Conservation (phyloP, 2,113 vertebrate genomes). For the Eclectus roratus region DNA sequence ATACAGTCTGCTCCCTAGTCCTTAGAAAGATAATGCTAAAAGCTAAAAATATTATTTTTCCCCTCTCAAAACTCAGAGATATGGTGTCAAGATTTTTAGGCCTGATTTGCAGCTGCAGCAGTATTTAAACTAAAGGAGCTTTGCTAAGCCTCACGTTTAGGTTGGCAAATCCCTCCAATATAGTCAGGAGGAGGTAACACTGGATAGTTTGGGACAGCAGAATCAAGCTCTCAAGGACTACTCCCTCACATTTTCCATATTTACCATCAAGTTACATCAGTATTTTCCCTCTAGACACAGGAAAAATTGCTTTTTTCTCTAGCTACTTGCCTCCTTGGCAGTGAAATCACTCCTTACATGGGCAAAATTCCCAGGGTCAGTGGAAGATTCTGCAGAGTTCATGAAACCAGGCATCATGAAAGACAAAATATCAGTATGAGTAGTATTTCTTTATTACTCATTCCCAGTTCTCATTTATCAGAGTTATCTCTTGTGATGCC, state of each 20-base stretch:
- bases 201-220: not conserved
- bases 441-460: not conserved
- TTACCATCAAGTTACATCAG: not conserved
- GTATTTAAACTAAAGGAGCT: not conserved
- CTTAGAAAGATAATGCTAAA: not conserved
- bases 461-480: not conserved
- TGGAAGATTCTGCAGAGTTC: not conserved
- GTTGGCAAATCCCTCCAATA: not conserved
- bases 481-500: not conserved
- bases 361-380: not conserved
- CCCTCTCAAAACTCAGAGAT: not conserved
- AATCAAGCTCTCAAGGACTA: not conserved
- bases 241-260: not conserved
- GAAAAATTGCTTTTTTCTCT: not conserved
- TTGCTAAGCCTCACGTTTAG: not conserved
- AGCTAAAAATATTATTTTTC: not conserved
- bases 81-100: not conserved
- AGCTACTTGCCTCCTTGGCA: not conserved
- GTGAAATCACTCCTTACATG: rapidly evolving
- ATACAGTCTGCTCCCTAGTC: not conserved
- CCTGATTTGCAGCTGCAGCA: not conserved
- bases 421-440: not conserved
- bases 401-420: not conserved
- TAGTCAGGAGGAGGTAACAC: not conserved
- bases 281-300: not conserved